Percentiles rank a stretch among this genome's conserved stretches.
Evolutionary conservation across 2,888 invertebrate species (phyloP).

Genomic region (Eurois occulta): DNA sequence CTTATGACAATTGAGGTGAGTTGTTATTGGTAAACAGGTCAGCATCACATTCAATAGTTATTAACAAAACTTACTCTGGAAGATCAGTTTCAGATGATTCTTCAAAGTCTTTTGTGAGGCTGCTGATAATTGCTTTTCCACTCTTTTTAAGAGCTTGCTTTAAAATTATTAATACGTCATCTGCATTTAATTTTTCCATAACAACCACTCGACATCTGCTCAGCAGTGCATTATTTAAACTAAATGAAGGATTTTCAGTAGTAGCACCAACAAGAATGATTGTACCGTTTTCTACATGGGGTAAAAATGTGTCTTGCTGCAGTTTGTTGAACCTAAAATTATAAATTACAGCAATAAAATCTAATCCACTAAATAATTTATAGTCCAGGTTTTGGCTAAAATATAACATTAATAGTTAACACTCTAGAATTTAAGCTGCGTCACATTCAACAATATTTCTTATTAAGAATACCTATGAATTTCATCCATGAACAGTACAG

Average conservation of each 20-base stretch:
- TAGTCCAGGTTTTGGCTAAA: not conserved
- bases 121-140: slow-evolving; percentile 76
- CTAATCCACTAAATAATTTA: not conserved
- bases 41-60: not conserved
- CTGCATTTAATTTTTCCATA: slow-evolving; percentile 92
- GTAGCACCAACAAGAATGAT: slow-evolving; percentile 95
- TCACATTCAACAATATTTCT: not conserved
- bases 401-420: not conserved
- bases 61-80: slow-evolving; percentile 70
- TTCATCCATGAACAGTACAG: slow-evolving; percentile 96
- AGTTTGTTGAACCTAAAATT: slow-evolving; percentile 93
- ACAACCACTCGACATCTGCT: slow-evolving; percentile 95
- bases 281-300: slow-evolving; percentile 95
- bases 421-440: not conserved
- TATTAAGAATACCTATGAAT: slow-evolving; percentile 91
- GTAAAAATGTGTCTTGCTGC: slow-evolving; percentile 95
- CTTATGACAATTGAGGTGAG: not conserved
- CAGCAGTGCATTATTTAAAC: slow-evolving; percentile 94
- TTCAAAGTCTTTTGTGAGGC: slow-evolving; percentile 67
- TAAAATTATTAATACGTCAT: slow-evolving; percentile 91
- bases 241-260: slow-evolving; percentile 97
- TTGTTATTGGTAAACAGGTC: not conserved
- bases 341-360: slow-evolving; percentile 5
- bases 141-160: slow-evolving; percentile 88
- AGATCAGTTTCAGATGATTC: slow-evolving; percentile 62